Conservation (phyloP, 1,140 invertebrate species). For the Drosophila pseudoananassae region DNA sequence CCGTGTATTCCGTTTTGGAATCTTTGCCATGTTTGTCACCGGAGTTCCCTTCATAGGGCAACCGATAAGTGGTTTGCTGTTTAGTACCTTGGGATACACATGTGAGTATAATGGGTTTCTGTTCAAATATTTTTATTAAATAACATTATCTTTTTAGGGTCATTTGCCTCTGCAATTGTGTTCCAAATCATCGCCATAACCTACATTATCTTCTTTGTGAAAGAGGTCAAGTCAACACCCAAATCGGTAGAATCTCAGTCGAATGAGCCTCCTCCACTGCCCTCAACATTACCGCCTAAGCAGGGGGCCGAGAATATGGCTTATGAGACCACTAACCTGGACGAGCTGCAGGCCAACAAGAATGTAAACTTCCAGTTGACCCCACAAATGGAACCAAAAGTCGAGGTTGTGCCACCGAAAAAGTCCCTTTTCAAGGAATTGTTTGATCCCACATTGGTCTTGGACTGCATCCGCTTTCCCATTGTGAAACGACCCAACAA, state of each 20-base stretch:
- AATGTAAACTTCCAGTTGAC: constrained; percentile 73
- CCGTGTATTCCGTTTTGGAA: constrained; percentile 85
- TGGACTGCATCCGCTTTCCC: constrained; percentile 72
- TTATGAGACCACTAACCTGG: constrained; percentile 66
- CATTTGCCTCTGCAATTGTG: constrained; percentile 63
- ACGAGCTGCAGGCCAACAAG: constrained; percentile 64
- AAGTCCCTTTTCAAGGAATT: constrained; percentile 65
- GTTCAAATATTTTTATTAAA: not conserved
- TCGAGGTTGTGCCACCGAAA: constrained; percentile 34
- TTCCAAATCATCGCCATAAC: constrained; percentile 79
- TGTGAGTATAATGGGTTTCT: constrained; percentile 42
- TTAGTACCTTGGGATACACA: constrained; percentile 68
- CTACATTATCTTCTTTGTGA: constrained; percentile 75
- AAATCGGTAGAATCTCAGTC: constrained; percentile 4
- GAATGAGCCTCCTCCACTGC: constrained; percentile 35
- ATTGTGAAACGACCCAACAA: constrained; percentile 72
- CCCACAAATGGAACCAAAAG: constrained; percentile 58
- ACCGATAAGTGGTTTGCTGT: constrained; percentile 71
- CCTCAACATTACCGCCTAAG: constrained; percentile 30
- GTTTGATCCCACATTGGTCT: constrained; percentile 78
- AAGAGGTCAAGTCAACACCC: constrained; percentile 66
- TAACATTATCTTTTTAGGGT: constrained; percentile 44
- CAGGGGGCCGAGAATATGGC: constrained; percentile 71
- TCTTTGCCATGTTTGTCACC: constrained; percentile 81
- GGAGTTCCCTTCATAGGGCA: constrained; percentile 73